Evolutionary conservation across 2,888 invertebrate genomes (phyloP), one percentile per base, ranked within the genome.

Genomic region (Tetragnatha montana): DNA sequence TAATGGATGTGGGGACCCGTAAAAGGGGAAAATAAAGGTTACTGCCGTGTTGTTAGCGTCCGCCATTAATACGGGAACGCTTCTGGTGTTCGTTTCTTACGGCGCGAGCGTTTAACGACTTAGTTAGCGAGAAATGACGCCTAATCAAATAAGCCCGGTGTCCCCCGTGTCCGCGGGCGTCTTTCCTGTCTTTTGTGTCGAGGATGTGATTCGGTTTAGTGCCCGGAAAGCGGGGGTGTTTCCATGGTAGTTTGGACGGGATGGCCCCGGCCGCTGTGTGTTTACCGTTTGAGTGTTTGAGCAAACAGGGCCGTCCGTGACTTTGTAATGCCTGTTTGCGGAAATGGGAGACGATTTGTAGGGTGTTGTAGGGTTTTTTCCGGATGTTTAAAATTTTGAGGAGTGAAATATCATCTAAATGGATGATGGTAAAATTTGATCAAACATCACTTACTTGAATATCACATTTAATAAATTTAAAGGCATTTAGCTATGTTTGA

Each of bases 1-100:
- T 68, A 86, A 86, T 86, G 86, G 74, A 74, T 19, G 80, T 47
- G 60, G 68, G 21, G 17, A 47, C 80, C 86, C 21, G 86, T 80
- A 74, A 86, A 86, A 86, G 49, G 35, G 0, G 68, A 86, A 68
- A 74, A 86, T 86, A 80, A 86, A 79, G 76, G 74, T 79, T 78
- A 17, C 50, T 68, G 60, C n/a, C n/a, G 69, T 10, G 69, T 69
- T 69, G 76, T 84, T 84, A 75, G 35, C 50, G 76, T 7, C n/a
- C n/a, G 76, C 75, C 76, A 70, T 84, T 75, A 81, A 69, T 70
- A 60, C 70, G 70, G 19, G 70, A 70, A 69, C 70, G 70, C 47
- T 81, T 81, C 69, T 69, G 17, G 49, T 70, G 70, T 35, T 69
- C 49, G 47, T 35, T 12, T 47, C 47, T 70, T 49, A 7, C 51